phyloP scores from a whole-genome alignment of 2,797 vertebrate genomes.

The Syngnathus rostellatus region DNA sequence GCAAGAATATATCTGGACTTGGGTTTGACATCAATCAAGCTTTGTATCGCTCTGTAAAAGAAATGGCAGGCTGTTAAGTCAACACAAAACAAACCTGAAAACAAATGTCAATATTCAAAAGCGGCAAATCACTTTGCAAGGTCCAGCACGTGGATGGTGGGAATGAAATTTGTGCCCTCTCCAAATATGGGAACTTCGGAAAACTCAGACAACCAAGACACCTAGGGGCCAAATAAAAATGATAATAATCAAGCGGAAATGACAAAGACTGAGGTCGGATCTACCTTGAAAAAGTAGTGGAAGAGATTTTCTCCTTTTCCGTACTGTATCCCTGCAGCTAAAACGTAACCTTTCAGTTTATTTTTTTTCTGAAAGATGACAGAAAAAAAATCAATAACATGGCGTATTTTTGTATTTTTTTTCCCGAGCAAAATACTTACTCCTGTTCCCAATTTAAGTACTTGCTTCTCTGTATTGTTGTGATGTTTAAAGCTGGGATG shows the following conservation, averaged over 20 bases:
- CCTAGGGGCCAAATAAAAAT: constrained; percentile 38
- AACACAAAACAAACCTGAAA: background rate
- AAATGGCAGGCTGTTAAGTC: constrained; percentile 7
- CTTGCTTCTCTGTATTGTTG: constrained; percentile 77
- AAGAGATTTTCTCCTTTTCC: constrained; percentile 82
- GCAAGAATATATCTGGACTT: constrained; percentile 77
- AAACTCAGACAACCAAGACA: constrained; percentile 77
- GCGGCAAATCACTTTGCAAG: constrained; percentile 71
- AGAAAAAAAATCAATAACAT: background rate
- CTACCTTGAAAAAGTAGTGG: constrained; percentile 92
- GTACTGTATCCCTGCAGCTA: constrained; percentile 82
- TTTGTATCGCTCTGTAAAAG: constrained; percentile 76
- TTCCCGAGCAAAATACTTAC: constrained; percentile 57
- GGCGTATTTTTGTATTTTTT: background rate
- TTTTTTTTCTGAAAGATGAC: constrained; percentile 56
- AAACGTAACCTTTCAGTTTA: constrained; percentile 72
- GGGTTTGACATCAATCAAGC: constrained; percentile 74
- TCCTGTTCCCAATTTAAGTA: constrained; percentile 75
- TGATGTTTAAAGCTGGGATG: constrained; percentile 77
- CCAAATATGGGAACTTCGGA: constrained; percentile 78
- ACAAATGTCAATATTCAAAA: background rate
- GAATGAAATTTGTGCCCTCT: constrained; percentile 76
- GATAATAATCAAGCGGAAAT: background rate
- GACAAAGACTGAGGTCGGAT: background rate
- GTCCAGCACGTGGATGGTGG: constrained; percentile 83